phyloP scores from a whole-genome alignment of 2,888 invertebrate species.

The Gisinianus flammeolus region DNA sequence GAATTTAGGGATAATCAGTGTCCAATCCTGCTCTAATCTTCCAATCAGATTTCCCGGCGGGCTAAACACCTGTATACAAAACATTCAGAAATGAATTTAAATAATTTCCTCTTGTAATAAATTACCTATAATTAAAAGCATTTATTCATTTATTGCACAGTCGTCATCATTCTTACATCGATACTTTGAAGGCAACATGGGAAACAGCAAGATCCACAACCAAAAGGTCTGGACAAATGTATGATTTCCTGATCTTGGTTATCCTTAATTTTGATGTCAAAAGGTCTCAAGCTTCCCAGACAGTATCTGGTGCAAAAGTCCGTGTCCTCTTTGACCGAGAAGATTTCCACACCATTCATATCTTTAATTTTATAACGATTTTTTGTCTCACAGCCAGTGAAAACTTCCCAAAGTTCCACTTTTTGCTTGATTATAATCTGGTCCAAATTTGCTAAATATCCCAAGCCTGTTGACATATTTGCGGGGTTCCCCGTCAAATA shows the following conservation, averaged over 20 bases:
- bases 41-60: constrained; percentile 19
- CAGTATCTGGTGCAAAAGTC: constrained; percentile 28
- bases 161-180: no score
- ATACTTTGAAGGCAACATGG: constrained; percentile 29
- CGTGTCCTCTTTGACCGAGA: constrained; percentile 21
- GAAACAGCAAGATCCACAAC: constrained; percentile 15
- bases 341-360: background rate
- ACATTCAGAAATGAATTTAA: no score
- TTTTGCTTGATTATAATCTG: constrained; percentile 81
- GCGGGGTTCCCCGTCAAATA: constrained; percentile 2
- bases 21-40: constrained; percentile 34
- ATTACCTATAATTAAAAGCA: no score
- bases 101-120: no score
- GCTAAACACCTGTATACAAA: background rate
- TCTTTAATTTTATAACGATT: constrained; percentile 24
- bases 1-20: constrained; percentile 55
- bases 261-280: constrained; percentile 17
- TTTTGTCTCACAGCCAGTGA: constrained; percentile 16
- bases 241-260: constrained; percentile 6
- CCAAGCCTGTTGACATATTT: constrained; percentile 80
- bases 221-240: constrained; percentile 16
- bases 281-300: constrained; percentile 5
- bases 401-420: constrained; percentile 74
- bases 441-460: constrained; percentile 87
- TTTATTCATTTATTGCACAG: no score